These are phyloP conservation scores for Lasioglossum calceatum DNA, from an alignment of 2,888 invertebrate species.

Conservation along the genomic window DNA sequence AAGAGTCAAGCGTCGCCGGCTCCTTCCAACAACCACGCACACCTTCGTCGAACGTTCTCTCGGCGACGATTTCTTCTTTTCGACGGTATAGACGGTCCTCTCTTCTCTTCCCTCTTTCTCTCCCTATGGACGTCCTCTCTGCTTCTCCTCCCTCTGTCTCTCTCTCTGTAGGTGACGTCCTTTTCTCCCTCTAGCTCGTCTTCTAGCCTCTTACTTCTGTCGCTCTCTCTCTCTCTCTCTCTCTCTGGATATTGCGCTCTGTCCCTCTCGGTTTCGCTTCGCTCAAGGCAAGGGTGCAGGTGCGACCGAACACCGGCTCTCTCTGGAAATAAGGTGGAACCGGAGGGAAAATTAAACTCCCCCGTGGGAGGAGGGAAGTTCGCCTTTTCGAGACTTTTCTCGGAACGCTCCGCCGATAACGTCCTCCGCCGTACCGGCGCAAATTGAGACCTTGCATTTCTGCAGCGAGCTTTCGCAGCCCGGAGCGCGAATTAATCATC, in stretches of 20 bases:
- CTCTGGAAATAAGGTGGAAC: conserved; percentile 39
- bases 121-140: neutral
- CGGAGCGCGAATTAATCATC: conserved; percentile 6
- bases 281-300: conserved; percentile 29
- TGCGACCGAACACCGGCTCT: conserved; percentile 24
- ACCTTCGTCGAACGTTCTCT: neutral
- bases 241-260: neutral
- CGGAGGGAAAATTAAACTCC: conserved; percentile 46
- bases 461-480: neutral
- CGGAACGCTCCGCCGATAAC: conserved; percentile 32
- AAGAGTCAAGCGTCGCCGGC: neutral
- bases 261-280: neutral
- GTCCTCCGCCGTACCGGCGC: neutral
- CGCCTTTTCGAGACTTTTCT: conserved; percentile 15
- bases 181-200: neutral
- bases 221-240: neutral
- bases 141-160: neutral
- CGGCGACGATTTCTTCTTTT: neutral
- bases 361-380: neutral
- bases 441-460: conserved; percentile 32
- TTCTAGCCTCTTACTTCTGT: neutral
- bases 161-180: neutral
- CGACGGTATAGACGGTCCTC: neutral
- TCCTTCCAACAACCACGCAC: neutral
- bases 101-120: neutral